These are phyloP conservation scores for Gobiocypris rarus DNA, from an alignment of 2,113 vertebrate genomes.

Conservation along the genomic window DNA sequence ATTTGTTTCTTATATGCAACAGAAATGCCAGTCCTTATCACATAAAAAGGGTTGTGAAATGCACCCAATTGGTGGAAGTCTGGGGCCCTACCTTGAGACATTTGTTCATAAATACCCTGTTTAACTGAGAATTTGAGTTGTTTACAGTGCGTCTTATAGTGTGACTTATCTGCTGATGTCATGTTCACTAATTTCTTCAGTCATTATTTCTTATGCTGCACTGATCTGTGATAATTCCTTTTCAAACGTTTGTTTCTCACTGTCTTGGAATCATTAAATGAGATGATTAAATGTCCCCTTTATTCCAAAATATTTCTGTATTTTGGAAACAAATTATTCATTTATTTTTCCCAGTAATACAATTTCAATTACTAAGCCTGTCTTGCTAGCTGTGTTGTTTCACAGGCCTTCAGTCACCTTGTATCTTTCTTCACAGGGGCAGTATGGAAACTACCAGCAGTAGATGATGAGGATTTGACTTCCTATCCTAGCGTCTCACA, in stretches of 20 bases:
- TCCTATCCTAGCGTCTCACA: conserved; percentile 63
- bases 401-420: conserved; percentile 41
- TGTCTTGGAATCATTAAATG: neutral
- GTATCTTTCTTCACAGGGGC: conserved; percentile 78
- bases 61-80: too few relatives aligned
- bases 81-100: conserved; percentile 1
- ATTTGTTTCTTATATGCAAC: too few relatives aligned
- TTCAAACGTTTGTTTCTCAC: neutral
- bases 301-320: too few relatives aligned
- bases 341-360: neutral
- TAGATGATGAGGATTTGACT: conserved; percentile 79
- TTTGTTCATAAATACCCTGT: conserved; percentile 71
- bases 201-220: neutral
- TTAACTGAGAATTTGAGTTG: conserved; percentile 51
- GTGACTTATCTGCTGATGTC: neutral
- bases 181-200: neutral
- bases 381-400: conserved; percentile 41
- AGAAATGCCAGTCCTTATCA: too few relatives aligned
- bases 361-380: conserved; percentile 6
- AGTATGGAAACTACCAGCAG: conserved; percentile 98
- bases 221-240: neutral
- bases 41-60: too few relatives aligned
- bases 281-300: too few relatives aligned
- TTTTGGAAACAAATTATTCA: too few relatives aligned
- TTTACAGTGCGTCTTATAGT: neutral